These are phyloP conservation scores for Pogonomyrmex californicus DNA, from an alignment of 1,140 invertebrate genomes.

Conservation along the genomic window DNA sequence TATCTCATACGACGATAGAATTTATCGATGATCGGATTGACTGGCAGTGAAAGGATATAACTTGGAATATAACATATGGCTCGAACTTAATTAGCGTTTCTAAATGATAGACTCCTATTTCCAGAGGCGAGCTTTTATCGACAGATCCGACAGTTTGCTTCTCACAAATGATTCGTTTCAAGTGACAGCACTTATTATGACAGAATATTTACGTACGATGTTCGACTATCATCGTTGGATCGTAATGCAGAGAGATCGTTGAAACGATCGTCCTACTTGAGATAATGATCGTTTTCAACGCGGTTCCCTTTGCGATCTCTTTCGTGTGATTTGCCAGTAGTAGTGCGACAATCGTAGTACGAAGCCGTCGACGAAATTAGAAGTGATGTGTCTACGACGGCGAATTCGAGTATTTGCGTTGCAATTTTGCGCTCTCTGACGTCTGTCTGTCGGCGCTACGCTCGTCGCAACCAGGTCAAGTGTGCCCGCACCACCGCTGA, in stretches of 20 bases:
- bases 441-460: slow-evolving; percentile 54
- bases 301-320: slow-evolving; percentile 4
- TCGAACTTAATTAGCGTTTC: slow-evolving; percentile 35
- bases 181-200: not conserved
- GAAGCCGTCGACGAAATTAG: slow-evolving; percentile 21
- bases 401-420: slow-evolving; percentile 35
- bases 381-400: slow-evolving; percentile 22
- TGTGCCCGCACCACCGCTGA: slow-evolving; percentile 66
- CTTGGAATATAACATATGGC: not conserved
- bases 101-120: not conserved
- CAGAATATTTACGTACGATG: slow-evolving; percentile 5
- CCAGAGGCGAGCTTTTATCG: not conserved
- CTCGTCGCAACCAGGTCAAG: slow-evolving; percentile 70
- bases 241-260: not conserved
- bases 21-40: slow-evolving; percentile 16
- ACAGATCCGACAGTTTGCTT: slow-evolving; percentile 16
- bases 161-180: not conserved
- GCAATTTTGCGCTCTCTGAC: slow-evolving; percentile 57
- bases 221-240: slow-evolving; percentile 18
- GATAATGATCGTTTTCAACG: slow-evolving; percentile 16
- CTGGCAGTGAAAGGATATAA: not conserved
- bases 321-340: not conserved
- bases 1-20: not conserved
- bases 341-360: not conserved
- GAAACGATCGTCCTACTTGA: slow-evolving; percentile 21